These are phyloP conservation scores for Parapsyche elsis DNA, from an alignment of 1,140 invertebrate genomes.

Conservation along the genomic window DNA sequence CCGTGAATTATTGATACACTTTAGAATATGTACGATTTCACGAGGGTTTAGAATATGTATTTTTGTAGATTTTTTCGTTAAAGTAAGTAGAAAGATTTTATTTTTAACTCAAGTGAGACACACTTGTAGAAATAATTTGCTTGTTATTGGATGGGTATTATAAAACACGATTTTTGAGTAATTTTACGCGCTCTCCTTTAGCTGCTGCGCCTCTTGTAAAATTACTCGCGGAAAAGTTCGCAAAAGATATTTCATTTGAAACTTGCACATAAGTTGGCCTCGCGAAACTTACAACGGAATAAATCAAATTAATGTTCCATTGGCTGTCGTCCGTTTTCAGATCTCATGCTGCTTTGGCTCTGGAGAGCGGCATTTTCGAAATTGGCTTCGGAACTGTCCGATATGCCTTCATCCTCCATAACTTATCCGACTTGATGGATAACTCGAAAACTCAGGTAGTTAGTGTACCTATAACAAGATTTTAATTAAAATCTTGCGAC, in stretches of 20 bases:
- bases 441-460: too few relatives aligned
- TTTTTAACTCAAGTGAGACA: not conserved
- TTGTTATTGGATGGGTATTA: conserved; percentile 5
- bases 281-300: conserved; percentile 50
- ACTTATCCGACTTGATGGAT: too few relatives aligned
- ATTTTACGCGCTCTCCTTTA: not conserved
- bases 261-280: conserved; percentile 19
- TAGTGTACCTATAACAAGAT: not conserved
- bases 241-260: conserved; percentile 50
- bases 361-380: not conserved
- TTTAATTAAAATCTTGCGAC: not conserved
- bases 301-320: conserved; percentile 55
- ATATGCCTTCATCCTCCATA: not conserved
- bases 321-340: conserved; percentile 44
- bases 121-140: not conserved
- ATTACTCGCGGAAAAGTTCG: conserved; percentile 6
- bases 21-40: too few relatives aligned
- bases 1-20: too few relatives aligned
- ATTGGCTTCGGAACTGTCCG: not conserved
- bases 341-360: conserved; percentile 17
- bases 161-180: not conserved
- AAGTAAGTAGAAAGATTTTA: too few relatives aligned
- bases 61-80: too few relatives aligned
- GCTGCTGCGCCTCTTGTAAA: not conserved
- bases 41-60: too few relatives aligned